Evolutionary conservation across 2,888 invertebrate species (phyloP), one percentile per base, ranked within the genome.

Genomic region (Xestia rhomboidea): DNA sequence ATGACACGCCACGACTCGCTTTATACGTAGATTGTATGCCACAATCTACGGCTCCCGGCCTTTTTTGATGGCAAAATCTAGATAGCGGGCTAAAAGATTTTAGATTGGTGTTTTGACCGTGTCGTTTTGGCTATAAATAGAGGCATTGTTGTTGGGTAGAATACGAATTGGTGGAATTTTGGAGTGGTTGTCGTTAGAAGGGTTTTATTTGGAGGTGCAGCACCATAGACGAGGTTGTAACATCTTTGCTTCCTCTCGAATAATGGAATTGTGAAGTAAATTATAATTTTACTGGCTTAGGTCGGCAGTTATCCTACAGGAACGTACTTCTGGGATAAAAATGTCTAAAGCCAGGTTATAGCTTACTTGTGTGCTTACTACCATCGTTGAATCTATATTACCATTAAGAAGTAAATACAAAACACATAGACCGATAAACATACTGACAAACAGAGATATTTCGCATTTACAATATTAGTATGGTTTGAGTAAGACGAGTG

Each of bases 1-100:
- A 86, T 76, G 86, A 86, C 75, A 21, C 64, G 73, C 68, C 77
- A 41, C 77, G 75, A 34, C 73, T 73, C 41, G 66, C 66, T 82
- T 70, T 76, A 67, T 73, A 82, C 75, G 68, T 79, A 79, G 76
- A 77, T 74, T 74, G 83, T 68, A 66, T 75, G 72, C 63, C 68
- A 81, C 81, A 83, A 81, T 81, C 70, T 72, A 72, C 70, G 60
- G 72, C 60, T 68, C 74, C 63, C 38, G 68, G 60, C 30, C 76
- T 67, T 81, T 85, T 85, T 85, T 86, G 78, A 81, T 76, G 82
- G 71, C 64, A 69, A 83, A 86, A 85, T 85, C 82, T 85, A 84
- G 85, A 85, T 85, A 71, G 77, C 71, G 30, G 6, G 60, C 70
- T 82, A 78, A 84, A 84, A 85, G 85, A 85, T 84, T 85, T 78